A percentile compares a stretch with the other conserved stretches of the same genome.
phyloP scores from a whole-genome alignment of 1,140 invertebrate genomes.

The Drosophila auraria region DNA sequence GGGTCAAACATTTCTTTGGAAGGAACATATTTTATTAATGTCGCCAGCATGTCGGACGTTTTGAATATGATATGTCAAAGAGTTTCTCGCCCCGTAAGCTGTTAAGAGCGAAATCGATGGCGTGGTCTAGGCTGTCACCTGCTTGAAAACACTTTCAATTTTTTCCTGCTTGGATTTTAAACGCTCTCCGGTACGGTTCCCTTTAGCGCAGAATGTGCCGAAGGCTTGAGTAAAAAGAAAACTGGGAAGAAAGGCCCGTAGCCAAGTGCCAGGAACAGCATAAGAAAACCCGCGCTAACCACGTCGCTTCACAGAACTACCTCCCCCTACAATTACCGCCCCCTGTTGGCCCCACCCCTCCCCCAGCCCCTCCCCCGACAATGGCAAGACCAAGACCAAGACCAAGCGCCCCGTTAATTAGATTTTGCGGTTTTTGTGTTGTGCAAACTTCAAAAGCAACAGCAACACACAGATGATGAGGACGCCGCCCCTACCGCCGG shows the following conservation, averaged over 20 bases:
- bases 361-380: slow-evolving; percentile 16
- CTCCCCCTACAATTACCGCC: slow-evolving; percentile 25
- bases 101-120: slow-evolving; percentile 30
- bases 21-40: too few species aligned
- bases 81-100: not conserved
- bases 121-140: slow-evolving; percentile 30
- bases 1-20: too few species aligned
- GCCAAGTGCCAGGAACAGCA: slow-evolving; percentile 69
- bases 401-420: slow-evolving; percentile 80
- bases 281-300: slow-evolving; percentile 60
- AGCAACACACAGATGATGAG: slow-evolving; percentile 55
- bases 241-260: slow-evolving; percentile 37
- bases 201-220: not conserved
- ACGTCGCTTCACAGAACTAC: slow-evolving; percentile 53
- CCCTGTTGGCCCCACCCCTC: not conserved
- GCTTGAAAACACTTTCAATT: slow-evolving; percentile 64
- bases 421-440: slow-evolving; percentile 83
- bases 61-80: not conserved
- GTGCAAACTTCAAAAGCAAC: slow-evolving; percentile 82
- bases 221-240: slow-evolving; percentile 21
- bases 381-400: slow-evolving; percentile 70
- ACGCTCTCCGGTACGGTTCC: slow-evolving; percentile 8
- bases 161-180: slow-evolving; percentile 47
- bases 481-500: not conserved
- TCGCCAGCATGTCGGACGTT: too few species aligned